Evolutionary conservation across 2,113 vertebrate genomes (phyloP).

Genomic region (Ictalurus furcatus): DNA sequence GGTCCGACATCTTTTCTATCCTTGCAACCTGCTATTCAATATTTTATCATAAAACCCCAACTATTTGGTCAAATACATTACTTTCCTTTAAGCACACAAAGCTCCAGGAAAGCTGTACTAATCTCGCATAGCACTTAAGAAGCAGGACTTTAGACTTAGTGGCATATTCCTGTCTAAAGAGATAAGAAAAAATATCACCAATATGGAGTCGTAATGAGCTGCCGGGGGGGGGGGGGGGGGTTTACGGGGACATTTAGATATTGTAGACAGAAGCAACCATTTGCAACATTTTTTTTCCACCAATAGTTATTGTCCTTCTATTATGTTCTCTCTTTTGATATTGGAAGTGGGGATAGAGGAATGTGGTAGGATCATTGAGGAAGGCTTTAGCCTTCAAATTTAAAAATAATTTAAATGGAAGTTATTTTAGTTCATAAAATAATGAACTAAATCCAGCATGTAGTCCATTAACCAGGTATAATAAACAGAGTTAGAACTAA

Average conservation of each 20-base stretch:
- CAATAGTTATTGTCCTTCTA: neutral
- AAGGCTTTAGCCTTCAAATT: neutral
- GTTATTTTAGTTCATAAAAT: neutral
- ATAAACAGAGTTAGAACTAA: neutral
- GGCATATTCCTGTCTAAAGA: neutral
- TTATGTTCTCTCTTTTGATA: neutral
- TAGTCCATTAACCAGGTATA: neutral
- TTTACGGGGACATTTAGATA: neutral
- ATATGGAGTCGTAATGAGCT: neutral
- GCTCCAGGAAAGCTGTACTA: neutral
- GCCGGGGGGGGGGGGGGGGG: no score
- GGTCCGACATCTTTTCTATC: neutral
- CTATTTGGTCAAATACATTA: neutral
- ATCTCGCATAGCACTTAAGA: neutral
- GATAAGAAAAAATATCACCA: neutral
- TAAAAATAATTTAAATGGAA: neutral
- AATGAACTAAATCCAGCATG: no score
- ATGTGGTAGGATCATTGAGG: neutral
- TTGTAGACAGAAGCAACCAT: neutral
- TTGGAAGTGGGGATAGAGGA: neutral
- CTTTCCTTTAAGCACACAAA: neutral
- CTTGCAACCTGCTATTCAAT: neutral
- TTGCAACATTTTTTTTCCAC: neutral
- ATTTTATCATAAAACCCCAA: neutral
- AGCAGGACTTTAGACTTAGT: neutral